Base-by-base conservation (phyloP, 2,113 vertebrate genomes). In the Otis tarda region DNA sequence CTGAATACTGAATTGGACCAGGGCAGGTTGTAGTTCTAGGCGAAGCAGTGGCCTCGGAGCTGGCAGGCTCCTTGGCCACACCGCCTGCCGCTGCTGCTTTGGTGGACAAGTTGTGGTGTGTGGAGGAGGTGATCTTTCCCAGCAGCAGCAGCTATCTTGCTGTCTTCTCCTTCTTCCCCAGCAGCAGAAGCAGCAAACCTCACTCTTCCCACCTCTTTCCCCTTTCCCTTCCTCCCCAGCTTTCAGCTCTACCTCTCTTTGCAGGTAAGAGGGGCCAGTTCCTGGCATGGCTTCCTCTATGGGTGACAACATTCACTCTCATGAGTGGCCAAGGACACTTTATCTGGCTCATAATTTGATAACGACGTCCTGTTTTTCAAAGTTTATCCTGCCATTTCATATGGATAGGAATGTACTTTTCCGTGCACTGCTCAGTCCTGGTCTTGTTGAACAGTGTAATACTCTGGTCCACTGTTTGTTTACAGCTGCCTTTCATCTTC, bases 401-500 rank as follows among this genome's bases (percentile, higher is more conserved):
- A 50, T 52, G 80, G 77, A 49, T 8, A 89, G 73, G 83, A 93
- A 93, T 91, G 91, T 82, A 28, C 83, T 91, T 96, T 92, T 87
- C 80, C 73, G 45, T 64, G 45, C 1, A 2, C 69, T 50, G 56
- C 61, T 90, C 83, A 73, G 57, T 45, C 53, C 61, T 63, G 10
- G 22, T 23, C 33, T 56, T 61, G 39, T 78, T 75, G 83, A 64
- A 71, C 4, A 71, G 64, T 64, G 65, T 60, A 61, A 93, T 53
- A 90, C 81, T 93, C 88, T 59, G 64, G 5, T 96, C 85, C 3
- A 3, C 77, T 87, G 64, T 92, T 94, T 94, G 89, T 97, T 92
- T 93, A 95, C 74, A 87, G 95, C 94, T 95, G 92, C 95, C 94
- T 97, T 96, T 97, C 95, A 96, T 96, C 95, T 96, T 95, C 90